Evolutionary conservation across 2,888 invertebrate species (phyloP).

Genomic region (Entomobrya multifasciata): DNA sequence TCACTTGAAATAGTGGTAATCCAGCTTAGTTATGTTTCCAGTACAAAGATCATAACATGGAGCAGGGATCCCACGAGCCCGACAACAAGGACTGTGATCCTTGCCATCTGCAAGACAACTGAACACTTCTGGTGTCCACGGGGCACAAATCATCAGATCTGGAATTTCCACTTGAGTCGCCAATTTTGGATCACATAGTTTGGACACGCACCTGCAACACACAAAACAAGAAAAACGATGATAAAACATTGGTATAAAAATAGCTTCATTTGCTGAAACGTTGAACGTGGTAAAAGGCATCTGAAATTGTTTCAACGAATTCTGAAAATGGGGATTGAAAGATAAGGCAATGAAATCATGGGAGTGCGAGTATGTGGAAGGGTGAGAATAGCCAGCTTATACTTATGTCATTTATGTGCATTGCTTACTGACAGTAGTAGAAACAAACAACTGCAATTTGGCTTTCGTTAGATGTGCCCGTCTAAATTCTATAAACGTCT

Average conservation of each 20-base stretch:
- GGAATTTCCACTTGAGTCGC: slow-evolving; percentile 85
- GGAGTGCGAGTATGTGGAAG: no score
- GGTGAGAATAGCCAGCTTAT: no score
- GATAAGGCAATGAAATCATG: no score
- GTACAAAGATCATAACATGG: slow-evolving; percentile 89
- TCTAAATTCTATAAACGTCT: no score
- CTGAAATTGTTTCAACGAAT: no score
- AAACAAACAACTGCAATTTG: no score
- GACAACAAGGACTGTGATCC: slow-evolving; percentile 91
- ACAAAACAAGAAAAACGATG: slow-evolving; percentile 34
- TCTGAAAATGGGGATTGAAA: no score
- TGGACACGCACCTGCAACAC: slow-evolving; percentile 85
- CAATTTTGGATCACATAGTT: slow-evolving; percentile 88
- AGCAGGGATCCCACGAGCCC: slow-evolving; percentile 87
- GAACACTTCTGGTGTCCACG: slow-evolving; percentile 91
- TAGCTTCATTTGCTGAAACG: not conserved
- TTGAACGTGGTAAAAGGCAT: no score
- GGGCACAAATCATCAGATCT: slow-evolving; percentile 94
- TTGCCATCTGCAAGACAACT: slow-evolving; percentile 89
- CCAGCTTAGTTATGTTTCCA: slow-evolving; percentile 89
- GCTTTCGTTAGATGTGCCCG: no score
- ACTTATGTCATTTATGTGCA: no score
- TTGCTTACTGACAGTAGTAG: no score
- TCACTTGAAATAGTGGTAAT: slow-evolving; percentile 92
- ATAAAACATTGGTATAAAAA: not conserved